These are phyloP conservation scores for Theodoxus fluviatilis DNA, from an alignment of 2,888 invertebrate genomes.

Conservation along the genomic window DNA sequence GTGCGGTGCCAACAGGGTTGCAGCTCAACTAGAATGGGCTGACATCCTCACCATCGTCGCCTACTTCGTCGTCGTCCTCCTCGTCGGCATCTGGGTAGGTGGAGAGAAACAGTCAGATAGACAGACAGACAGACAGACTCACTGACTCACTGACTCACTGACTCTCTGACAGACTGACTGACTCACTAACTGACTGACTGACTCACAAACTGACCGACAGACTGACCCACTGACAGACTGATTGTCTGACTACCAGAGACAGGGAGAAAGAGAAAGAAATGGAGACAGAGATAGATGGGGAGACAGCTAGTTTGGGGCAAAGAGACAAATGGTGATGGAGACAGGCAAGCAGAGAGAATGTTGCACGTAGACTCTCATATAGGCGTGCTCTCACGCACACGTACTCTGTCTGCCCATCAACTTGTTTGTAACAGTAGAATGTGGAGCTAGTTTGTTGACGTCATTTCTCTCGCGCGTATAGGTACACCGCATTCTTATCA, in stretches of 20 bases:
- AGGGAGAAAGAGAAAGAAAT: not conserved
- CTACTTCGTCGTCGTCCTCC: constrained; percentile 46
- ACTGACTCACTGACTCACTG: not conserved
- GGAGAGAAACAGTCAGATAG: not conserved
- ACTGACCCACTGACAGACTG: not conserved
- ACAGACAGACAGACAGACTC: not conserved
- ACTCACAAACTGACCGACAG: not conserved
- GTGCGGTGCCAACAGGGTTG: too few species aligned
- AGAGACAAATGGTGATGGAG: not conserved
- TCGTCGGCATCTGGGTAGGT: constrained; percentile 47
- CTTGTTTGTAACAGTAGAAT: too few species aligned
- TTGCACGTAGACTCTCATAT: not conserved
- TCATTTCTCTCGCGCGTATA: too few species aligned
- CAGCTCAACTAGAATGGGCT: constrained; percentile 35
- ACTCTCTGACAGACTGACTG: not conserved
- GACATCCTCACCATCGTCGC: constrained; percentile 42
- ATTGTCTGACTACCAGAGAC: not conserved
- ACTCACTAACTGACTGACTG: not conserved
- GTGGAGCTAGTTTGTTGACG: too few species aligned
- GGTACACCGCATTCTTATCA: too few species aligned
- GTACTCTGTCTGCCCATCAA: not conserved
- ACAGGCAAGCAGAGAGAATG: not conserved
- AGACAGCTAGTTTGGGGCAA: too few species aligned
- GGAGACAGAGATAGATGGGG: too few species aligned
- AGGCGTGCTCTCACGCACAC: not conserved